Evolutionary conservation across 2,113 vertebrate species (phyloP), one percentile per base, ranked within the genome.

Genomic region (Centropristis striata): DNA sequence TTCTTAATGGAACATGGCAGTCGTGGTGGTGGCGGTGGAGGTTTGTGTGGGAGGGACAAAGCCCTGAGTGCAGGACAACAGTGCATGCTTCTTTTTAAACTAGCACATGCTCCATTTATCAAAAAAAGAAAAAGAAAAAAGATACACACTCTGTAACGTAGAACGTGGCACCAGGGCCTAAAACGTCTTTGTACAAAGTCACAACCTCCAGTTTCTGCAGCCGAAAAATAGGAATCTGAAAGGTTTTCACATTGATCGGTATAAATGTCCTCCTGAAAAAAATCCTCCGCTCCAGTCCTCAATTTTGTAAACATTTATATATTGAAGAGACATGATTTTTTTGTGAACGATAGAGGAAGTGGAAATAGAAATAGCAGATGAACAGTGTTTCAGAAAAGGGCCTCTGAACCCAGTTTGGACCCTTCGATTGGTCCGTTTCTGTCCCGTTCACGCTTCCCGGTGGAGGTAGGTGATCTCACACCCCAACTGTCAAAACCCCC

Each of bases 31-130:
- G 21, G 13, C 2, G 60, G 3, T 2, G 4, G 27, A 20, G 60
- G 51, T 2, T 55, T 50, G 80, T 57, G 66, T 57, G 47, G 69
- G 69, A 69, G 85, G 82, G 75, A 69, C 88, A 44, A 82, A 81
- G 90, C 92, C 90, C 90, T 92, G 91, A 93, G 91, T 87, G 89
- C 84, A 78, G 87, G 88, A 90, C 87, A 61, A 88, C 80, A 83
- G 84, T 78, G 76, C 91, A 93, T 92, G 92, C 90, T 90, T 89
- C 71, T 75, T 49, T n/a, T 84, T 87, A 78, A 81, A 90, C 88
- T 87, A 88, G 74, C 64, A 86, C 91, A 92, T 93, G 90, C 92
- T 86, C 69, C 85, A 85, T 80, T 88, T 70, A 83, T 77, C 25
- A 55, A 74, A 32, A 39, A 44, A 58, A n/a, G 25, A 39, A 44